Conservation (phyloP, 2,797 vertebrate species). For the Luscinia luscinia region DNA sequence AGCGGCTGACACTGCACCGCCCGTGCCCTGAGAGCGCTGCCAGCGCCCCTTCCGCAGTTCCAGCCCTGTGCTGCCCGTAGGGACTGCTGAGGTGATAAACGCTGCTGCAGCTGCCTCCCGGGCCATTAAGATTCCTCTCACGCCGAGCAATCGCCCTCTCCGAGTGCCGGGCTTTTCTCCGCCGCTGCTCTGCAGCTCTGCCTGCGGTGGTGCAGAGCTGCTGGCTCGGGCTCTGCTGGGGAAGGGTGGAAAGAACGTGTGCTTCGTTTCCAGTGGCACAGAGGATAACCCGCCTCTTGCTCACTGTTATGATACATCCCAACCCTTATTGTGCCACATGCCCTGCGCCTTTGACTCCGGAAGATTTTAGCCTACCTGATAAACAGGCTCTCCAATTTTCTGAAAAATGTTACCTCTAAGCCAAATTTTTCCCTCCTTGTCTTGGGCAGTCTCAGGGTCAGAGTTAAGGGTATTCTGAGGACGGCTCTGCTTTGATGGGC, state of each 20-base stretch:
- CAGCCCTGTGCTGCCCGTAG: not conserved
- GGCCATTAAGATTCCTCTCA: conserved; percentile 5
- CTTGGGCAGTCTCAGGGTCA: not conserved
- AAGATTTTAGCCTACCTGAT: not conserved
- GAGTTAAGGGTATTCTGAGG: not conserved
- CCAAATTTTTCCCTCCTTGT: not conserved
- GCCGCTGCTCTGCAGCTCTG: not conserved
- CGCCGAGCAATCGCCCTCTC: accelerated
- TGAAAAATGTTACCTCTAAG: not conserved
- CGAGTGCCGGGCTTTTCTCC: accelerated
- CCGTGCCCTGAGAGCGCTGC: accelerated
- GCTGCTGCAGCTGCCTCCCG: accelerated
- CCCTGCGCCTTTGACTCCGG: not conserved
- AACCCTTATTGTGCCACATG: not conserved
- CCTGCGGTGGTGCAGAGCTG: not conserved
- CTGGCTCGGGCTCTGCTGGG: not conserved
- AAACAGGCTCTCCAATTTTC: not conserved
- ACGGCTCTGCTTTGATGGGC: accelerated
- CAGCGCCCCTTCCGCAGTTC: accelerated
- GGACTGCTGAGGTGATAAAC: not conserved
- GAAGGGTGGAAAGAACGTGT: not conserved
- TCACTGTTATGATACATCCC: not conserved
- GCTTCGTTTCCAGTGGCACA: accelerated
- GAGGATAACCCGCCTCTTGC: not conserved
- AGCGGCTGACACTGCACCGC: accelerated